phyloP scores from a whole-genome alignment of 2,888 invertebrate species.

The Oscheius sp. region DNA sequence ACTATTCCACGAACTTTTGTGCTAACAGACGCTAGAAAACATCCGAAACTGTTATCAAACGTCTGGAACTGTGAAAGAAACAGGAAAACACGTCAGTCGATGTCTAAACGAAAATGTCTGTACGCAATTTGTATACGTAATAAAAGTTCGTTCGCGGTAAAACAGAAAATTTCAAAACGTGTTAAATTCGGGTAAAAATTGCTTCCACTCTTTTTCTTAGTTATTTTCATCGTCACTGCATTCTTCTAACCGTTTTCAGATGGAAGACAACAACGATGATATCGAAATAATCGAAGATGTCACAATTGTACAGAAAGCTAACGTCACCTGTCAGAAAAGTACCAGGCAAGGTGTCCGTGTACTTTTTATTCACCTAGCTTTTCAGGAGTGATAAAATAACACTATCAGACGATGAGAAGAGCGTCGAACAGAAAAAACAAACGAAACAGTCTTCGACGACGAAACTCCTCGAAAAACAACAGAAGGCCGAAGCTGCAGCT shows the following conservation, averaged over 20 bases:
- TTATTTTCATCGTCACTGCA: neutral
- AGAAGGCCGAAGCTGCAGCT: neutral
- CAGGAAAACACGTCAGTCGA: no score
- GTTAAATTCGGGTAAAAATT: neutral
- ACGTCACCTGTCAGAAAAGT: neutral
- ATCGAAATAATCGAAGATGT: slow-evolving; percentile 5
- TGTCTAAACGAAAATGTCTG: no score
- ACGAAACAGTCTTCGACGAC: neutral
- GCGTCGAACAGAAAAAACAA: neutral
- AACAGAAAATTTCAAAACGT: slow-evolving; percentile 1
- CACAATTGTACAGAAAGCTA: neutral
- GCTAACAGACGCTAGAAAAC: no score
- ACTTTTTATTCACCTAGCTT: neutral
- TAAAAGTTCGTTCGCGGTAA: neutral
- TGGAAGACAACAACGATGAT: neutral
- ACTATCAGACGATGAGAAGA: neutral
- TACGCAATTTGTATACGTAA: no score
- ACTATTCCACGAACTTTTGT: no score
- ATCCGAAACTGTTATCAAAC: no score
- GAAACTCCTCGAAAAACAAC: slow-evolving; percentile 10
- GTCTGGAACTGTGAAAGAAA: no score
- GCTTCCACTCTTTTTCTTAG: neutral
- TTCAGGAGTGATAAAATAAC: slow-evolving; percentile 4
- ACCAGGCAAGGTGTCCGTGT: neutral
- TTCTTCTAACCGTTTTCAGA: neutral